Evolutionary conservation across 2,113 vertebrate species (phyloP), one percentile per base, ranked within the genome.

Genomic region (Tretioscincus oriximinensis): DNA sequence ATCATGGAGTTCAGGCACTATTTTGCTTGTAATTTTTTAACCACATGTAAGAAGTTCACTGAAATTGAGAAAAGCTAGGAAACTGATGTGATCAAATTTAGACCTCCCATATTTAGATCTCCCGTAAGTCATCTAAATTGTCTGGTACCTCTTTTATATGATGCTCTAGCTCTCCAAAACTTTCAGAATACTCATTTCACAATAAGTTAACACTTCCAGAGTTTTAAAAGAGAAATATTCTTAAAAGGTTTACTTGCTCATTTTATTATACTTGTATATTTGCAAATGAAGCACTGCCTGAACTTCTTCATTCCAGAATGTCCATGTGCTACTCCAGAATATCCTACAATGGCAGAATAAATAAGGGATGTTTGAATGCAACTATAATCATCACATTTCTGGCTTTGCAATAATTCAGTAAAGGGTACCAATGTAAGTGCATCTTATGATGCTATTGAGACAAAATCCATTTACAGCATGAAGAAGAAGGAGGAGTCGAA

Each of bases 121-220:
- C 85, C 83, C 47, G 76, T 78, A 90, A 85, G 54, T 63, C 69
- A 28, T 73, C 72, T 84, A 69, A 83, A 54, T 22, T 75, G 77
- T 11, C 26, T 47, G n/a, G 67, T 71, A 71, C 61, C 83, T 73
- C 41, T 71, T 90, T 85, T 65, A 74, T 69, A 82, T 72, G 77
- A 18, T 47, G 72, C 49, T 63, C 26, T 29, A 77, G 26, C 87
- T 85, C 80, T 72, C 71, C 66, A 78, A 87, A 87, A 75, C 2
- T 85, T 68, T 63, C 81, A 72, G 77, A 82, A 86, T 70, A 85
- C 84, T 78, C 41, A 76, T 90, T 90, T 89, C 66, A 84, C 70
- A 84, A 76, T 76, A 86, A 85, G 84, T 82, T 22, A 65, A 45
- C 29, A 83, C 82, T 77, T 83, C 79, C 35, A 85, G n/a, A 78